Conservation (phyloP, 2,888 invertebrate species). For the Sinelater perroti region DNA sequence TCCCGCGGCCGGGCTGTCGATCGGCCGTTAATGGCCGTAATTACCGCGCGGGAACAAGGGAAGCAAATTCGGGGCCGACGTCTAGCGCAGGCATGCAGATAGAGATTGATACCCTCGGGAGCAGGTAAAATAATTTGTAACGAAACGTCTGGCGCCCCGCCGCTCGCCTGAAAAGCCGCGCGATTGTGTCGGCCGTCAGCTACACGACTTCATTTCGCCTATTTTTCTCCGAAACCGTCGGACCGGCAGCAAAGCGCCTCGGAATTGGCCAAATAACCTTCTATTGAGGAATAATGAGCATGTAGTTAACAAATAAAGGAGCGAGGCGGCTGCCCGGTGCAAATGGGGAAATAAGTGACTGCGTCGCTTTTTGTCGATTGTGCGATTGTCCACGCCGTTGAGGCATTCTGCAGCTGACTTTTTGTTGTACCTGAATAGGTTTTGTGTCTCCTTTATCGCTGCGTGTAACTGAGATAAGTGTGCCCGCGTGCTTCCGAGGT, state of each 20-base stretch:
- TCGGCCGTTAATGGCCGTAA: too few species aligned
- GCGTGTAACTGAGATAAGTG: constrained; percentile 32
- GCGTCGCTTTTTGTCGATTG: constrained; percentile 31
- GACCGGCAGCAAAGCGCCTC: constrained; percentile 36
- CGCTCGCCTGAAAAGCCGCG: constrained; percentile 46
- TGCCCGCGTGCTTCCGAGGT: constrained; percentile 35
- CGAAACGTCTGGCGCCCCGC: constrained; percentile 46
- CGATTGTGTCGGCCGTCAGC: constrained; percentile 50
- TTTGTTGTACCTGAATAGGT: constrained; percentile 44
- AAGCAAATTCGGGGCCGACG: not conserved
- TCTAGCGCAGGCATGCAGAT: constrained; percentile 32
- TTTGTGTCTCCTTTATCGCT: constrained; percentile 32
- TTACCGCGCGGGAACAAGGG: not conserved
- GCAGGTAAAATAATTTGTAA: constrained; percentile 58
- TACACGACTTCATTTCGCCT: constrained; percentile 49
- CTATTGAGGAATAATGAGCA: constrained; percentile 53
- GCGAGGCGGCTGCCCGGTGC: constrained; percentile 49
- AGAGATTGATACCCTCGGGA: constrained; percentile 40
- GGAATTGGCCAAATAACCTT: constrained; percentile 45
- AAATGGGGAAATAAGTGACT: constrained; percentile 56
- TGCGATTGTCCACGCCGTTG: constrained; percentile 29
- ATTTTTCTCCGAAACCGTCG: constrained; percentile 48
- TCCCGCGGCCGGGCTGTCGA: too few species aligned
- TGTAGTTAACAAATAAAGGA: constrained; percentile 51
- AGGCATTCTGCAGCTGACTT: constrained; percentile 50